Evolutionary conservation across 2,113 vertebrate genomes (phyloP).

Genomic region (Accipiter cooperii): DNA sequence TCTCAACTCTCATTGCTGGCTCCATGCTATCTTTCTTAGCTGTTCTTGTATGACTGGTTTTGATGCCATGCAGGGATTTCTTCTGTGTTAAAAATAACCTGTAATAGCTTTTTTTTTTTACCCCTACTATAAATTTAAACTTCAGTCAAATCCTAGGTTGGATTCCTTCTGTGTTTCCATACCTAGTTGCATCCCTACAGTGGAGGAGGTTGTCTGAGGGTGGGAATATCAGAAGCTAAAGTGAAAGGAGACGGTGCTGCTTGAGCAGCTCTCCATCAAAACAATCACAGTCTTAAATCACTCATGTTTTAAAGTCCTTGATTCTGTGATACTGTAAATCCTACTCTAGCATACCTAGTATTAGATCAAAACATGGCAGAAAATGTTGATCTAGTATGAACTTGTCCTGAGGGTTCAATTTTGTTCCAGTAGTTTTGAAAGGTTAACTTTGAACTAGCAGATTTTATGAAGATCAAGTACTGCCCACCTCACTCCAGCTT

Average conservation of each 20-base stretch:
- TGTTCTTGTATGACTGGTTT: background rate
- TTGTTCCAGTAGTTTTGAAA: background rate
- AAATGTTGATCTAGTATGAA: background rate
- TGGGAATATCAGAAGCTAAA: background rate
- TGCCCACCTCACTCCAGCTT: background rate
- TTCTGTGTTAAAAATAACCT: background rate
- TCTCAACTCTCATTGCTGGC: background rate
- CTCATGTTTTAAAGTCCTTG: background rate
- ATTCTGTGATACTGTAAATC: background rate
- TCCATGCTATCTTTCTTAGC: background rate
- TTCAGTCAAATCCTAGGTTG: background rate
- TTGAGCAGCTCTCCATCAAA: background rate
- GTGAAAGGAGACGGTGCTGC: background rate
- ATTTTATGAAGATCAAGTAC: background rate
- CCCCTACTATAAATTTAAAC: background rate
- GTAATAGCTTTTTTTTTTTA: background rate
- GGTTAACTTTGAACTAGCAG: background rate
- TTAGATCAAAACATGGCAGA: background rate
- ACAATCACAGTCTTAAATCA: background rate
- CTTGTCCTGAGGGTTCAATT: background rate
- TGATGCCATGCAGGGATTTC: background rate
- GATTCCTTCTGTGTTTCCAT: background rate
- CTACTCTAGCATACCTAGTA: background rate
- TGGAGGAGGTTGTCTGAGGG: background rate
- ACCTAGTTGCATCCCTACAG: background rate